These are phyloP conservation scores for Merluccius polli DNA, from an alignment of 2,797 vertebrate genomes.

Conservation along the genomic window DNA sequence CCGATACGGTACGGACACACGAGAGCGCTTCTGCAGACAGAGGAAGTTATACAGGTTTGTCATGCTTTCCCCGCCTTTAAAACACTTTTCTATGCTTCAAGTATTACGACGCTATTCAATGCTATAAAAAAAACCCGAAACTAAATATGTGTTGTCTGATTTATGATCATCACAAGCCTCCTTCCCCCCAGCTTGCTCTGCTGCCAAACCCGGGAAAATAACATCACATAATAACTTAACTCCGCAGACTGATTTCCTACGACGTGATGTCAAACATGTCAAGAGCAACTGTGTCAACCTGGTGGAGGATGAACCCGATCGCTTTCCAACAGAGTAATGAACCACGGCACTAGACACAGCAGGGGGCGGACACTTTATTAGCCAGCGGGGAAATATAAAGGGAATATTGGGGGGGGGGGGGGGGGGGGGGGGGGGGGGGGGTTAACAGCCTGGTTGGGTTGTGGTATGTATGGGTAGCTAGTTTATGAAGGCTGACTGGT, in stretches of 20 bases:
- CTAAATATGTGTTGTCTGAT: neutral
- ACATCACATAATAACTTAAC: constrained; percentile 36
- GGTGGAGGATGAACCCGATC: constrained; percentile 36
- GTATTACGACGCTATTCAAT: neutral
- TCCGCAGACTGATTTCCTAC: constrained; percentile 49
- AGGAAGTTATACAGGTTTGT: neutral
- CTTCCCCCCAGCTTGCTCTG: neutral
- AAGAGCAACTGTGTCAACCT: constrained; percentile 50
- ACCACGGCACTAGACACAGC: constrained; percentile 27
- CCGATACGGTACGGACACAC: neutral
- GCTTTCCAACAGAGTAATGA: constrained; percentile 28
- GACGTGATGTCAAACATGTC: constrained; percentile 54
- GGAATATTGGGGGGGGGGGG: constrained; percentile 23
- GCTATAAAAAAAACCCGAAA: neutral
- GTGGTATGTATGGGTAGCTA: constrained; percentile 38
- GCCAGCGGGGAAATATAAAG: neutral
- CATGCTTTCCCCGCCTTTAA: neutral
- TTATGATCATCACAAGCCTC: neutral
- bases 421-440: constrained; percentile 39
- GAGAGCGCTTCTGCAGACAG: neutral
- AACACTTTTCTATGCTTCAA: neutral
- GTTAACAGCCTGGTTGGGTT: constrained; percentile 53
- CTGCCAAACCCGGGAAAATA: constrained; percentile 18
- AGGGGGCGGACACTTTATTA: constrained; percentile 19
- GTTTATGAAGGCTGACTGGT: constrained; percentile 55